Percentiles rank a stretch among this genome's conserved stretches.
These are phyloP conservation scores for Pterostichus madidus DNA, from an alignment of 2,888 invertebrate species.

Conservation along the genomic window DNA sequence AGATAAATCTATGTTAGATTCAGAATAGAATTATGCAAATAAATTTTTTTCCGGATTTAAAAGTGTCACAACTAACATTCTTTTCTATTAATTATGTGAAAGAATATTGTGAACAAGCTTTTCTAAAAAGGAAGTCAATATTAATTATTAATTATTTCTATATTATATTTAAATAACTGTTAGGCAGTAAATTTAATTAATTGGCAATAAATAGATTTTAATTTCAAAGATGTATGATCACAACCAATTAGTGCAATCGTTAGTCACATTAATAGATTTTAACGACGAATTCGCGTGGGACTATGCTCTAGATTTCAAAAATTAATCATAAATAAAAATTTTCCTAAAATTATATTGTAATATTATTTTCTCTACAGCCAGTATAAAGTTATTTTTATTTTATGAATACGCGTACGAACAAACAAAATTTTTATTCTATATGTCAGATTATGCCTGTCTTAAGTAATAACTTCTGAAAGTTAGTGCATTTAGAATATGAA, in stretches of 20 bases:
- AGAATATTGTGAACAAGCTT: not conserved
- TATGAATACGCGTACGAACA: too few species aligned
- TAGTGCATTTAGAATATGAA: too few species aligned
- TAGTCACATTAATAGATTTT: not conserved
- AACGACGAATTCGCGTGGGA: not conserved
- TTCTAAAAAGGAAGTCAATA: constrained; percentile 41
- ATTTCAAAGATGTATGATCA: constrained; percentile 12
- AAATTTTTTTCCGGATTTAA: constrained; percentile 2
- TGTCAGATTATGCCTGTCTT: too few species aligned
- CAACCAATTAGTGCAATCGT: constrained; percentile 14
- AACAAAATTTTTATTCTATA: too few species aligned
- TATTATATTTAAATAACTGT: constrained; percentile 28
- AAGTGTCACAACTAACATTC: constrained; percentile 22
- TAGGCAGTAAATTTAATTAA: constrained; percentile 38
- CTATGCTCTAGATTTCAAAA: not conserved
- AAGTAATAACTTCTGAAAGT: too few species aligned
- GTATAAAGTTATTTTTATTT: too few species aligned
- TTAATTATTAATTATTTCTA: constrained; percentile 33
- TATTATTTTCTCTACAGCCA: too few species aligned
- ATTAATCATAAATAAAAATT: too few species aligned
- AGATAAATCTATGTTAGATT: constrained; percentile 14
- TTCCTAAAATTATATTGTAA: too few species aligned
- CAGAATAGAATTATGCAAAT: constrained; percentile 33
- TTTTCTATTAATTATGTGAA: constrained; percentile 28
- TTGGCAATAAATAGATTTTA: constrained; percentile 24